These are phyloP conservation scores for Frankliniella intonsa DNA, from an alignment of 2,888 invertebrate species.

Conservation along the genomic window DNA sequence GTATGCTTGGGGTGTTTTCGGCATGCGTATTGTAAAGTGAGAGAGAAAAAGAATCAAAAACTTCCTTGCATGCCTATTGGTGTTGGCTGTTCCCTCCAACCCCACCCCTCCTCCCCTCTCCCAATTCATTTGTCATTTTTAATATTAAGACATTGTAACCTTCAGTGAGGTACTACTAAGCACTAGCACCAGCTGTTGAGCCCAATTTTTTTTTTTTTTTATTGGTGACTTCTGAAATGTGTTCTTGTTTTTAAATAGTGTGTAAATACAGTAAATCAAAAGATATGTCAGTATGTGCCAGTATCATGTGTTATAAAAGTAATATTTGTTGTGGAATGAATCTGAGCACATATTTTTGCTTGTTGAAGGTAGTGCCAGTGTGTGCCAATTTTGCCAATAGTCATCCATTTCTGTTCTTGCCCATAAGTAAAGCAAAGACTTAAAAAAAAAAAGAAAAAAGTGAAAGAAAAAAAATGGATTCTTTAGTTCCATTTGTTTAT, in stretches of 20 bases:
- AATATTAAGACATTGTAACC: background rate
- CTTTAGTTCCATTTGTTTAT: background rate
- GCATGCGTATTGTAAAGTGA: constrained; percentile 6
- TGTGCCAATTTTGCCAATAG: background rate
- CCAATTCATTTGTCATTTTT: background rate
- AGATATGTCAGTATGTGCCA: background rate
- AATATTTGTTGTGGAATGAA: background rate
- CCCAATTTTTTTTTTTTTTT: too few species aligned
- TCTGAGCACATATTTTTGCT: background rate
- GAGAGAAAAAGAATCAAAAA: too few species aligned
- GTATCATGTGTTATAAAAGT: background rate
- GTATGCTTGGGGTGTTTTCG: constrained; percentile 24
- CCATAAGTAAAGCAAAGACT: background rate
- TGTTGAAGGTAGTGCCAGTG: background rate
- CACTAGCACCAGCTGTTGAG: too few species aligned
- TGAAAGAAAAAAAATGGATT: background rate
- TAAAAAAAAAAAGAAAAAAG: background rate
- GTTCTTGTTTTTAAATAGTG: too few species aligned
- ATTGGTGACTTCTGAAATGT: too few species aligned
- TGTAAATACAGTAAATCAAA: too few species aligned
- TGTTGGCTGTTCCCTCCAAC: constrained; percentile 16
- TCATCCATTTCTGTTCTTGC: background rate
- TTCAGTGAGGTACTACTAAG: too few species aligned
- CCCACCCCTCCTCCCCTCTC: constrained; percentile 4
- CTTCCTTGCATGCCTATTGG: constrained; percentile 9